Percentiles rank a stretch among this genome's conserved stretches.
Evolutionary conservation across 1,140 invertebrate species (phyloP).

Genomic region (Zaprionus africanus): DNA sequence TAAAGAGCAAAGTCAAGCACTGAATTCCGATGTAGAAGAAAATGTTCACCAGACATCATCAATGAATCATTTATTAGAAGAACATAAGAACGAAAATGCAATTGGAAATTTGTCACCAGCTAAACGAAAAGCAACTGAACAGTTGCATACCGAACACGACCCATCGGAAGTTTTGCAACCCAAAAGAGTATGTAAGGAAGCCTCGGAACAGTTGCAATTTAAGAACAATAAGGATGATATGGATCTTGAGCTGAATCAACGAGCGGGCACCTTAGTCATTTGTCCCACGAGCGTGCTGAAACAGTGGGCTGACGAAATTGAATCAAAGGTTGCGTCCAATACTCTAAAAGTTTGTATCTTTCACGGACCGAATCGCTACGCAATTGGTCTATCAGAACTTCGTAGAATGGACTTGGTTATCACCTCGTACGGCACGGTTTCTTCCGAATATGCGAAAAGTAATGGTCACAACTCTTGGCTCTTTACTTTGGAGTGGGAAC

Average conservation of each 20-base stretch:
- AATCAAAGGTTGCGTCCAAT: constrained; percentile 39
- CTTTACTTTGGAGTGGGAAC: constrained; percentile 45
- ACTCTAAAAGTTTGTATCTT: constrained; percentile 33
- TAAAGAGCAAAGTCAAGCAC: constrained; percentile 25
- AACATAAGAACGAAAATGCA: constrained; percentile 4
- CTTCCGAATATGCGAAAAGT: constrained; percentile 13
- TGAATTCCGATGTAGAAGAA: background rate
- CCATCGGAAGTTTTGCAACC: background rate
- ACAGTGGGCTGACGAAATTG: constrained; percentile 50
- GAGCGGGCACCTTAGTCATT: constrained; percentile 45
- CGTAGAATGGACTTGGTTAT: constrained; percentile 41
- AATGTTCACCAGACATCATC: constrained; percentile 17
- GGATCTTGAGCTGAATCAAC: background rate
- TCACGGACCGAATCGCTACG: constrained; percentile 47
- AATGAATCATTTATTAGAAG: constrained; percentile 29
- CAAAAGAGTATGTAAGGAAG: background rate
- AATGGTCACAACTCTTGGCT: constrained; percentile 28
- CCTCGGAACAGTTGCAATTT: background rate
- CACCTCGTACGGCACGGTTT: constrained; percentile 45
- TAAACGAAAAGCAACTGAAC: constrained; percentile 8
- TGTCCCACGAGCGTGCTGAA: constrained; percentile 57
- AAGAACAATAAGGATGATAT: background rate
- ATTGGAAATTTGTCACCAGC: constrained; percentile 4
- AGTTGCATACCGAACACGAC: background rate
- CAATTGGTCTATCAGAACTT: constrained; percentile 18